Evolutionary conservation across 2,113 vertebrate genomes (phyloP).

Genomic region (Todiramphus chloris): DNA sequence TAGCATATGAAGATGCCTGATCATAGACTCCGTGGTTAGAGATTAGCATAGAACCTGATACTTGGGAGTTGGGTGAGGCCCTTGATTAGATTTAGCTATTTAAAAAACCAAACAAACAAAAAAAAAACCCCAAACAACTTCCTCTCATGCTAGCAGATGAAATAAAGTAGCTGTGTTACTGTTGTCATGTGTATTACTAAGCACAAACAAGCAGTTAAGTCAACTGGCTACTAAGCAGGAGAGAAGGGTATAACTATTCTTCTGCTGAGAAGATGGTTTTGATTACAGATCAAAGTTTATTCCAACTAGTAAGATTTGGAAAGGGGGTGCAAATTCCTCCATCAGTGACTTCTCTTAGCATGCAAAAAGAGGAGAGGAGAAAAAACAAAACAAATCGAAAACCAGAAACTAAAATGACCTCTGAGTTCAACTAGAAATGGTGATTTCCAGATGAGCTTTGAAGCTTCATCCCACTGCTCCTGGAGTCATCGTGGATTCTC

Average conservation of each 20-base stretch:
- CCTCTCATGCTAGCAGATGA: background rate
- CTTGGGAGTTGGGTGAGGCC: background rate
- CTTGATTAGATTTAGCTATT: background rate
- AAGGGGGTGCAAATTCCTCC: background rate
- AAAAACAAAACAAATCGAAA: background rate
- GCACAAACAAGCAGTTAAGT: background rate
- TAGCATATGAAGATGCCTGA: background rate
- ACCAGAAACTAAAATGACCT: background rate
- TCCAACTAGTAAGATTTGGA: background rate
- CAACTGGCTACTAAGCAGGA: background rate
- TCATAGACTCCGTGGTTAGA: background rate
- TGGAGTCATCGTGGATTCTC: background rate
- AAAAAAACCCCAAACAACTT: background rate
- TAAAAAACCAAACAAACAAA: no score
- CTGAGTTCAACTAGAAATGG: background rate
- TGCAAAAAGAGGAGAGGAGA: background rate
- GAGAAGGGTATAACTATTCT: background rate
- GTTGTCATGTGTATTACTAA: background rate
- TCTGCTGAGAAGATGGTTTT: background rate
- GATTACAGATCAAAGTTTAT: background rate
- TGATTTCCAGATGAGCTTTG: background rate
- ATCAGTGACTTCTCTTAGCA: background rate
- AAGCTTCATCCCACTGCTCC: background rate
- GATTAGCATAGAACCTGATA: background rate
- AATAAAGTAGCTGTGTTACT: background rate